Conservation (phyloP, 2,797 vertebrate species). For the Pangasius sanitwongsei region DNA sequence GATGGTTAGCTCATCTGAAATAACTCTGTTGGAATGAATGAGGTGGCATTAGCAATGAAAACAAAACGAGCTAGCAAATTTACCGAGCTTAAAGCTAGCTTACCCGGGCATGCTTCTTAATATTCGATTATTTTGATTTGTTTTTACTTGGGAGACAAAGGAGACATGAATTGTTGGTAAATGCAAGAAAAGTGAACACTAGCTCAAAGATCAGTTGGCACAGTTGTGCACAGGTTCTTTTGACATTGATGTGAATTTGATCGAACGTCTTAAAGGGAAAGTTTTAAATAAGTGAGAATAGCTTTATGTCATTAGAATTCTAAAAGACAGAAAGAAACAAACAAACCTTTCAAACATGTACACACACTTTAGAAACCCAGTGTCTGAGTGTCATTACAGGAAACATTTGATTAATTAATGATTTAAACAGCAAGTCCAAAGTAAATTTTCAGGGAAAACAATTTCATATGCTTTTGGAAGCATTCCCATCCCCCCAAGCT, state of each 20-base stretch:
- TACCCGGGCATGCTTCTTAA: too few species aligned
- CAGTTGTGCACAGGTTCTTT: not conserved
- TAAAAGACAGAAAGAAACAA: not conserved
- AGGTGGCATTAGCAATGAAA: too few species aligned
- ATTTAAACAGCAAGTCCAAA: not conserved
- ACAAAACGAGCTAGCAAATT: too few species aligned
- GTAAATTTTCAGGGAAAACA: not conserved
- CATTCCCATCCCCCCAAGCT: not conserved
- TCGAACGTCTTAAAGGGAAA: not conserved
- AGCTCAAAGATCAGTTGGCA: too few species aligned
- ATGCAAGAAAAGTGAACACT: too few species aligned
- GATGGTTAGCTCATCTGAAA: too few species aligned
- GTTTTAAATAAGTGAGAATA: not conserved
- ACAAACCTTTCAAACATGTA: not conserved
- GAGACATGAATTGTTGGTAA: not conserved
- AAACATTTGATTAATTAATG: not conserved
- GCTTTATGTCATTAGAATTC: not conserved
- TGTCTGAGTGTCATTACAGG: not conserved
- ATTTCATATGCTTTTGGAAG: not conserved
- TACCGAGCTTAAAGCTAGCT: too few species aligned
- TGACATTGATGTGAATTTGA: not conserved
- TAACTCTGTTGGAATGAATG: too few species aligned
- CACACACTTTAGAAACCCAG: not conserved
- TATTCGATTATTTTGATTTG: not conserved
- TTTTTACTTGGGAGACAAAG: not conserved